Percentiles rank a stretch among this genome's conserved stretches.
phyloP scores from a whole-genome alignment of 2,113 vertebrate genomes.

The Recurvirostra avosetta region DNA sequence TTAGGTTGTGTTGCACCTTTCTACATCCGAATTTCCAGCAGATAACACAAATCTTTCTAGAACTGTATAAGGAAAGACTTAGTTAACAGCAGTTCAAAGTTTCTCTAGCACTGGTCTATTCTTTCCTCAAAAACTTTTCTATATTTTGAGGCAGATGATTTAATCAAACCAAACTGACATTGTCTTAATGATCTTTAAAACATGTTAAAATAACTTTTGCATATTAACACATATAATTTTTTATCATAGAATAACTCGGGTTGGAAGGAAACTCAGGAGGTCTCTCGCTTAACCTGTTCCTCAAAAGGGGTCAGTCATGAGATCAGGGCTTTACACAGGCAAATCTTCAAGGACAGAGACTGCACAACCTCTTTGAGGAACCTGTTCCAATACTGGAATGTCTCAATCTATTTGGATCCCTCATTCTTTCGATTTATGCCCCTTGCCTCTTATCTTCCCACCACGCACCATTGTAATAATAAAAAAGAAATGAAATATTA shows the following conservation, averaged over 20 bases:
- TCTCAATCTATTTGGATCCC: neutral
- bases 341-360: neutral
- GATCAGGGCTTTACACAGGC: neutral
- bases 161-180: neutral
- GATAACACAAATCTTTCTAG: neutral
- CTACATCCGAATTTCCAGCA: neutral
- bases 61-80: neutral
- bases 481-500: neutral
- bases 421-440: neutral
- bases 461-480: neutral
- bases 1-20: neutral
- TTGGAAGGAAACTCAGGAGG: neutral
- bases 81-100: neutral
- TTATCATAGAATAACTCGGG: neutral
- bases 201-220: neutral
- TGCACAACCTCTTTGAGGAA: neutral
- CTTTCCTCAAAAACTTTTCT: neutral
- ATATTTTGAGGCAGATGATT: neutral
- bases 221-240: neutral
- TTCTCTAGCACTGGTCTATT: neutral
- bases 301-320: neutral
- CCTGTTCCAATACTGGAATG: neutral
- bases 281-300: neutral
- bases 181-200: neutral
- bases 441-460: neutral